Conservation (phyloP, 2,113 vertebrate genomes). For the Podarcis cretensis region DNA sequence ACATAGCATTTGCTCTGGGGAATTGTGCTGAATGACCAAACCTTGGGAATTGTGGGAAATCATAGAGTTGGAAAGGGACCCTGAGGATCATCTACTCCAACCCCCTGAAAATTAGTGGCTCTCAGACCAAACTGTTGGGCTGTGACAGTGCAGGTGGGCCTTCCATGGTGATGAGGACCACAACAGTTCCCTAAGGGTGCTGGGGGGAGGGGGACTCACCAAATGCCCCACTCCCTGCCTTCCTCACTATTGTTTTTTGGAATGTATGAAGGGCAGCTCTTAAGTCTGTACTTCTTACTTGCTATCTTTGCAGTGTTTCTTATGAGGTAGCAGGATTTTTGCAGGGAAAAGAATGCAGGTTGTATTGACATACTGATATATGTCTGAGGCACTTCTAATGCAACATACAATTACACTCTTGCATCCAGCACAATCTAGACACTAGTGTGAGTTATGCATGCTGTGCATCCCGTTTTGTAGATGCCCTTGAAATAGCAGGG, state of each 20-base stretch:
- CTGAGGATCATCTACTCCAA: too few species aligned
- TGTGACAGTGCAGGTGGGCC: neutral
- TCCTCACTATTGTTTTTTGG: neutral
- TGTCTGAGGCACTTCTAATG: too few species aligned
- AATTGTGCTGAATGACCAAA: too few species aligned
- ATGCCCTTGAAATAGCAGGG: slow-evolving; percentile 29
- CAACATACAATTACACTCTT: too few species aligned
- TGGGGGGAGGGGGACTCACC: neutral
- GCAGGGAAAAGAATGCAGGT: neutral
- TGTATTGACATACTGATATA: slow-evolving; percentile 31
- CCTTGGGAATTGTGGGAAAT: too few species aligned
- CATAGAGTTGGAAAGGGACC: too few species aligned
- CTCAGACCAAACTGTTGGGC: too few species aligned
- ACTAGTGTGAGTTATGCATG: too few species aligned
- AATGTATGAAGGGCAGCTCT: neutral
- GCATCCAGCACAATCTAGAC: too few species aligned
- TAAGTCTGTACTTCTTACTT: neutral
- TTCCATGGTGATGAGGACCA: neutral
- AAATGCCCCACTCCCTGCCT: neutral
- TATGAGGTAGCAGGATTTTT: neutral
- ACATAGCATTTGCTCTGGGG: too few species aligned
- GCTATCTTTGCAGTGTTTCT: neutral
- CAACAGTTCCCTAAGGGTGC: neutral
- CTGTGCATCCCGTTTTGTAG: neutral
- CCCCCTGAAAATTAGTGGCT: too few species aligned